These are phyloP conservation scores for Andrena praecox DNA, from an alignment of 2,888 invertebrate species.

Conservation along the genomic window DNA sequence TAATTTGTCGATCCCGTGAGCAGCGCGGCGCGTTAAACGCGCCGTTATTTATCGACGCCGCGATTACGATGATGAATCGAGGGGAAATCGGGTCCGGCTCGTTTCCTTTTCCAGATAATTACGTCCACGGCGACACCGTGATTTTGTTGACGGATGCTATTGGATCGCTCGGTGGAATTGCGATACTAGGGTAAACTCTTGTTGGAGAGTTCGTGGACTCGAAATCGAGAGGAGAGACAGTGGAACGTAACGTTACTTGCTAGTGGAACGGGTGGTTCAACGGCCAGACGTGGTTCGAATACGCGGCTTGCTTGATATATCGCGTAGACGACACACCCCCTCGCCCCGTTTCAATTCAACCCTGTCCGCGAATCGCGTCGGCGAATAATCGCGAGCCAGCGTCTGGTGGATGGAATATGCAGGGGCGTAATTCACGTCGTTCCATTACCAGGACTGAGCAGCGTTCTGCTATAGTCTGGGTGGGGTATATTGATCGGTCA, in stretches of 20 bases:
- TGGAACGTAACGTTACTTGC: slow-evolving; percentile 40
- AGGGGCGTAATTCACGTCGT: not conserved
- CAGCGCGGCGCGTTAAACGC: slow-evolving; percentile 24
- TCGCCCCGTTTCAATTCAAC: slow-evolving; percentile 47
- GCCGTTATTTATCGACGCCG: slow-evolving; percentile 39
- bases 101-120: slow-evolving; percentile 63
- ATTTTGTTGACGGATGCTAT: slow-evolving; percentile 23
- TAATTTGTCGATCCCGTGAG: slow-evolving; percentile 53
- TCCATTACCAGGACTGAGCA: slow-evolving; percentile 16
- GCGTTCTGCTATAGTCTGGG: not conserved
- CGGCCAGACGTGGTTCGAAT: not conserved
- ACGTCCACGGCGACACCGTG: slow-evolving; percentile 29
- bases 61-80: slow-evolving; percentile 32
- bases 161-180: slow-evolving; percentile 46
- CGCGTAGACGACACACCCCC: slow-evolving; percentile 20
- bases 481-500: not conserved
- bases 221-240: slow-evolving; percentile 22
- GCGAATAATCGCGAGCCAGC: slow-evolving; percentile 24
- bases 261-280: slow-evolving; percentile 20
- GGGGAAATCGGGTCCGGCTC: slow-evolving; percentile 27
- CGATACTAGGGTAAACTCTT: slow-evolving; percentile 34
- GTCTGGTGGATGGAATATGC: slow-evolving; percentile 13
- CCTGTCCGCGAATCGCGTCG: slow-evolving; percentile 14
- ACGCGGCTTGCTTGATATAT: slow-evolving; percentile 32
- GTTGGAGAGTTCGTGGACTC: slow-evolving; percentile 20